Evolutionary conservation across 2,113 vertebrate species (phyloP), one percentile per base, ranked within the genome.

Genomic region (Okapia johnstoni): DNA sequence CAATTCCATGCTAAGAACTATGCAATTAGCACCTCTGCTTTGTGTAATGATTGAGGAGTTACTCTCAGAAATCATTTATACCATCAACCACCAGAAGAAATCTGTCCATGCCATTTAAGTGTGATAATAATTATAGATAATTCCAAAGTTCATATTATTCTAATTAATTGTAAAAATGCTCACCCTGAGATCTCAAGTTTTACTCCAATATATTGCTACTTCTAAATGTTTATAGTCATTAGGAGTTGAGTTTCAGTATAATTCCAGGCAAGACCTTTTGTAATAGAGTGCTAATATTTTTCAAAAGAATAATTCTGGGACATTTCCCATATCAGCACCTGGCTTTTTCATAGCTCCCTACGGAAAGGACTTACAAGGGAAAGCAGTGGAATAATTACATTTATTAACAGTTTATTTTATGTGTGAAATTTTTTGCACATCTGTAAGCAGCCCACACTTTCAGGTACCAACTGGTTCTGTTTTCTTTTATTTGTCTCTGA

Each of bases 351-450:
- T 70, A 94, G 96, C 90, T 77, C 87, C 77, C 97, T 83, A 90
- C 83, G 96, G 97, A 97, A 83, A 85, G 92, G 60, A 94, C 46
- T 97, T 97, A 96, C 40, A 93, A 89, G 92, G 52, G 54, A 58
- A 88, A 85, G 66, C 84, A 57, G 33, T 83, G 50, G 96, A 96
- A 93, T 91, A 80, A 87, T 97, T 96, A 93, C 50, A 97, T 92
- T 96, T 98, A 97, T 97, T 98, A 97, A 96, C 94, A 97, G 73
- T 97, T 98, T 98, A 94, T 94, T 98, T 97, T 95, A 61, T 96
- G 90, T 1, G 33, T 76, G 30, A 89, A 19, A 83, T 97, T 97
- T 98, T 93, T 90, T 79, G 73, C 93, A 30, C 91, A 96, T 60
- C 97, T 98, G 88, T 88, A 90, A 4, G 66, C 17, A 76, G 89